Conservation (phyloP, 23 tunicate species). For the Trididemnum clinides region DNA sequence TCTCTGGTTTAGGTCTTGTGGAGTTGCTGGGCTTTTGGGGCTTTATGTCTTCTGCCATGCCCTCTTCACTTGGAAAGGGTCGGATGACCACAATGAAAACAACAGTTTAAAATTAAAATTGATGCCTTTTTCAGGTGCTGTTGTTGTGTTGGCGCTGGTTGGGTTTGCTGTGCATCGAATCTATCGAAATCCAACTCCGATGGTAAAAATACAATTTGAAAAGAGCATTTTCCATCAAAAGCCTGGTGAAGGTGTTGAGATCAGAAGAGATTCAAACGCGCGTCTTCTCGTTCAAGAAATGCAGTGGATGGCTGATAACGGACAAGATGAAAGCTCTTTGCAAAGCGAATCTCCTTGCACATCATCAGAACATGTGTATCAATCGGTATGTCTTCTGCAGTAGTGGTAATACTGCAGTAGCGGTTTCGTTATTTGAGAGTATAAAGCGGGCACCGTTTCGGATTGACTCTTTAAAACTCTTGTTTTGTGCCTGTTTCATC, state of each 20-base stretch:
- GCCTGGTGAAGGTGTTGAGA: background rate
- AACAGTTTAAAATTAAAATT: too few species aligned
- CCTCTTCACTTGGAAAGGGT: too few species aligned
- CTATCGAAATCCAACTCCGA: background rate
- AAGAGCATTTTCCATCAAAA: background rate
- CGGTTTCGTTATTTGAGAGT: too few species aligned
- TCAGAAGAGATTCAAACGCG: background rate
- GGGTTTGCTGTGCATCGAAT: background rate
- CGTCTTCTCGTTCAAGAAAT: background rate
- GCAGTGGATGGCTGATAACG: background rate
- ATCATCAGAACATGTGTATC: background rate
- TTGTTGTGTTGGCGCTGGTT: background rate
- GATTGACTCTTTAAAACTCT: too few species aligned
- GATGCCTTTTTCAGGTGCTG: too few species aligned
- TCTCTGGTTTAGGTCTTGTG: too few species aligned
- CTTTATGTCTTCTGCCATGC: too few species aligned
- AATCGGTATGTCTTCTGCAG: background rate
- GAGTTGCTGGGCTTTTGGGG: too few species aligned
- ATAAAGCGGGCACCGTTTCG: too few species aligned
- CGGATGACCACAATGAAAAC: too few species aligned
- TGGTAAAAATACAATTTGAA: background rate
- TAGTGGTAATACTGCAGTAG: too few species aligned
- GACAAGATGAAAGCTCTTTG: background rate
- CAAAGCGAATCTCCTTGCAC: background rate
- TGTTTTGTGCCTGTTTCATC: too few species aligned